Percentiles rank a stretch among this genome's conserved stretches.
These are phyloP conservation scores for Halisarca cf. caerulea DNA, from an alignment of 37 sponge, comb jelly and placozoan genomes.

Conservation along the genomic window DNA sequence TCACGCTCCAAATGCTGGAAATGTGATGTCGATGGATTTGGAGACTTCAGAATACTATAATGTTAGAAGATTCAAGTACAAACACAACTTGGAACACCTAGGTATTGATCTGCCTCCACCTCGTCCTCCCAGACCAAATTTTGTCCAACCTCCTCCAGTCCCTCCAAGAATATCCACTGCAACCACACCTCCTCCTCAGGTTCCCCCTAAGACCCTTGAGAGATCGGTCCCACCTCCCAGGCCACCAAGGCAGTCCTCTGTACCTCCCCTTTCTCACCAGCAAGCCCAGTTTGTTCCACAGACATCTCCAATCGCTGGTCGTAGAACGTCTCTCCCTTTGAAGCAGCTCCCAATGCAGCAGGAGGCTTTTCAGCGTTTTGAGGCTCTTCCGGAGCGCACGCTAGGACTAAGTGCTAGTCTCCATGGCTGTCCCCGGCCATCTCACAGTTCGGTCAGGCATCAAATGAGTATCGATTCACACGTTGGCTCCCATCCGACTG, in stretches of 20 bases:
- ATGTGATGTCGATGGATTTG: neutral
- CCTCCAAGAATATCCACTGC: neutral
- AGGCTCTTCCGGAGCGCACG: no score
- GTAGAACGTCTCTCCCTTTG: no score
- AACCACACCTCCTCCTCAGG: neutral
- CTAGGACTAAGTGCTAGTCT: no score
- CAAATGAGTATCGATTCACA: no score
- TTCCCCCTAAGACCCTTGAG: neutral
- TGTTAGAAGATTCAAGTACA: neutral
- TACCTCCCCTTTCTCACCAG: no score
- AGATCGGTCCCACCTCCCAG: neutral
- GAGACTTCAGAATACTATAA: constrained; percentile 8
- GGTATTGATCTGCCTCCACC: neutral
- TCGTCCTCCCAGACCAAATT: neutral
- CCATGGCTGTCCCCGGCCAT: no score
- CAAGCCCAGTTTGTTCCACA: no score
- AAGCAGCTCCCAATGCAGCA: no score
- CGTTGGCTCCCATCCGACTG: neutral
- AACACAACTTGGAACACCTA: neutral
- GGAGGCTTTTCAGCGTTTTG: no score
- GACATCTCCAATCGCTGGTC: no score
- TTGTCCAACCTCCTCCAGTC: neutral
- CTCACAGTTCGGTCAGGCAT: no score
- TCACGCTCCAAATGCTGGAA: no score
- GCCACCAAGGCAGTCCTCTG: neutral